phyloP scores from a whole-genome alignment of 2,113 vertebrate species.

The Thunnus maccoyii region DNA sequence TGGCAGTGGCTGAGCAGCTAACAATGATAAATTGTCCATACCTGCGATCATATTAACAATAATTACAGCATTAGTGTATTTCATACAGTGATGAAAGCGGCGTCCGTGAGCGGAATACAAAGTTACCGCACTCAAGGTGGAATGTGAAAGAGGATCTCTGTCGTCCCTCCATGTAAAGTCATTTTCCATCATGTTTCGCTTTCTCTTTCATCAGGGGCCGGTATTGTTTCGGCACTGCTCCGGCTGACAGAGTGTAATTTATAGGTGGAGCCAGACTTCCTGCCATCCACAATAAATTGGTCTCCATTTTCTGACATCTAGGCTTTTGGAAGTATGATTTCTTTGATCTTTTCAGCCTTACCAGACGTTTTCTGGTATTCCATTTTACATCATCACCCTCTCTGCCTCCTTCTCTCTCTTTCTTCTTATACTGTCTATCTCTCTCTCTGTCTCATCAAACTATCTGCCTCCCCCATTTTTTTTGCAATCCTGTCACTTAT shows the following conservation, averaged over 20 bases:
- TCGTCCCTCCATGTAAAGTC: conserved; percentile 40
- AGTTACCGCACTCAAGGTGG: conserved; percentile 13
- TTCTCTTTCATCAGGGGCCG: conserved; percentile 68
- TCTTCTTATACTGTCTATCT: conserved; percentile 46
- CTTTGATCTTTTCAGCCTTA: conserved; percentile 78
- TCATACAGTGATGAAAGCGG: conserved; percentile 39
- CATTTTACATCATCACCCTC: conserved; percentile 64
- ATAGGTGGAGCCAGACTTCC: conserved; percentile 76
- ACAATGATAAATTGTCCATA: conserved; percentile 67
- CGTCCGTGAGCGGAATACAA: conserved; percentile 38
- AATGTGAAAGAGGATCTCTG: conserved; percentile 36
- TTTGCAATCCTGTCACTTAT: conserved; percentile 50
- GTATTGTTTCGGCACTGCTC: conserved; percentile 69
- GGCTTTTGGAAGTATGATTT: conserved; percentile 76
- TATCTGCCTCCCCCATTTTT: conserved; percentile 30
- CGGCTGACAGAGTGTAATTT: conserved; percentile 71
- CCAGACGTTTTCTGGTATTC: conserved; percentile 63
- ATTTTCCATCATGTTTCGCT: conserved; percentile 57
- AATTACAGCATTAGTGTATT: conserved; percentile 64
- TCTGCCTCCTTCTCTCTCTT: conserved; percentile 37
- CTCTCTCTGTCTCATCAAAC: conserved; percentile 54
- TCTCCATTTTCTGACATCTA: conserved; percentile 79
- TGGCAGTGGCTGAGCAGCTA: conserved; percentile 57
- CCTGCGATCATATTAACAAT: conserved; percentile 69
- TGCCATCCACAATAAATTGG: conserved; percentile 79